A percentile compares a stretch with the other conserved stretches of the same genome.
These are phyloP conservation scores for Iguana delicatissima DNA, from an alignment of 2,797 vertebrate genomes.

Conservation along the genomic window DNA sequence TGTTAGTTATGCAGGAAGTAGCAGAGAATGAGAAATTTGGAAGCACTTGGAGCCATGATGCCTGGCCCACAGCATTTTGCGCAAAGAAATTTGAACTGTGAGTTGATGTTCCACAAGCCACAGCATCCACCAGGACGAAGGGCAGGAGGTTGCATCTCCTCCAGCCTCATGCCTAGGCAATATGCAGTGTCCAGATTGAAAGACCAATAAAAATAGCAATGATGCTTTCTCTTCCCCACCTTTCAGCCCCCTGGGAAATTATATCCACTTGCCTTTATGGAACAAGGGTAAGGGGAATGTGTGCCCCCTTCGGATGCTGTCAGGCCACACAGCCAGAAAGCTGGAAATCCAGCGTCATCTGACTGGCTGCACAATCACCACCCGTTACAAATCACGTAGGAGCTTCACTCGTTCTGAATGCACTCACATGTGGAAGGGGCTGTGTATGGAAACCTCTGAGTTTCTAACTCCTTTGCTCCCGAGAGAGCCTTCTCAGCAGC, in stretches of 20 bases:
- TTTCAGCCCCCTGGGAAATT: neutral
- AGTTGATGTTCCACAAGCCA: neutral
- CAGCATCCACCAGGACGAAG: too few species aligned
- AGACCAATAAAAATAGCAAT: neutral
- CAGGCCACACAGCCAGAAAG: too few species aligned
- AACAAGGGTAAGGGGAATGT: too few species aligned
- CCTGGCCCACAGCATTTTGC: too few species aligned
- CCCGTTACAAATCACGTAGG: neutral
- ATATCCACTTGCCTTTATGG: accelerated
- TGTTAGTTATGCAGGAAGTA: conserved; percentile 53
- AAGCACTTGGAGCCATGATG: neutral
- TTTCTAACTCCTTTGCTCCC: too few species aligned
- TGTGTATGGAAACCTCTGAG: neutral
- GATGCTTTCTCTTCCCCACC: neutral
- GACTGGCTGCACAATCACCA: too few species aligned
- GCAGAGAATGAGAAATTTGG: neutral
- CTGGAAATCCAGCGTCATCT: too few species aligned
- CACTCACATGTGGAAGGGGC: neutral
- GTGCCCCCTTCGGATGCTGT: too few species aligned
- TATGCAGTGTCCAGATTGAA: too few species aligned
- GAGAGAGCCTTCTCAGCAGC: too few species aligned
- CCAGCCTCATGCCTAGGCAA: accelerated
- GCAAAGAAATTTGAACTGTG: accelerated
- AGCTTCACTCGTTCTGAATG: accelerated
- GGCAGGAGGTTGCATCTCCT: accelerated